Conservation (phyloP, 2,888 invertebrate species). For the Amphipoea lucens region DNA sequence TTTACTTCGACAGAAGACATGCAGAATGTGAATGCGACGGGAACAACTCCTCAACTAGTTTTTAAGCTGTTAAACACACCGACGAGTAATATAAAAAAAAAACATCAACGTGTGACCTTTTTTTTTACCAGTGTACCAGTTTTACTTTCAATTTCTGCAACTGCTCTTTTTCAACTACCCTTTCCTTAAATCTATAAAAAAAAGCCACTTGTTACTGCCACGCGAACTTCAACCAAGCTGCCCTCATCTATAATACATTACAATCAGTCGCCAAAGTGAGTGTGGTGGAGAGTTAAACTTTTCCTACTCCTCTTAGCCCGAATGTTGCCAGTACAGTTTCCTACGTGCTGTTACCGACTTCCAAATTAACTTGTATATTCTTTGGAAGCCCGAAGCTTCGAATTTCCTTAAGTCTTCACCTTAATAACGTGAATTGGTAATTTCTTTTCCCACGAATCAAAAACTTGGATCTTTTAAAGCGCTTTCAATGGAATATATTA, state of each 20-base stretch:
- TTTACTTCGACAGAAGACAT: slow-evolving; percentile 1
- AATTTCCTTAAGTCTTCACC: slow-evolving; percentile 39
- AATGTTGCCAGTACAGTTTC: slow-evolving; percentile 52
- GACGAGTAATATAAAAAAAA: too few relatives aligned
- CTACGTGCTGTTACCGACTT: slow-evolving; percentile 56
- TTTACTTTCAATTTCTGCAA: not conserved
- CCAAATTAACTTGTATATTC: slow-evolving; percentile 66
- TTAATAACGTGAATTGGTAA: slow-evolving; percentile 59
- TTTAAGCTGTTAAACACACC: too few relatives aligned
- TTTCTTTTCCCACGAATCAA: slow-evolving; percentile 54
- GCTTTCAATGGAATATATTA: slow-evolving; percentile 45
- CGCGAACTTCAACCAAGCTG: not conserved
- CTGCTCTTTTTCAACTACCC: not conserved
- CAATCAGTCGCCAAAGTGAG: slow-evolving; percentile 32
- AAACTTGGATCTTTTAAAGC: slow-evolving; percentile 47
- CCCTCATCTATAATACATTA: slow-evolving; percentile 31
- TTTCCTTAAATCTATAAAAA: not conserved
- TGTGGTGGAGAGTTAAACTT: slow-evolving; percentile 28
- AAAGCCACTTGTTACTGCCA: slow-evolving; percentile 5
- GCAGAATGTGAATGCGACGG: not conserved
- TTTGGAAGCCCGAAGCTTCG: slow-evolving; percentile 24
- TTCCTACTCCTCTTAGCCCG: slow-evolving; percentile 10
- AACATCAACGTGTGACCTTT: too few relatives aligned
- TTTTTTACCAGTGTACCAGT: not conserved
- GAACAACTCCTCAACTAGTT: not conserved